phyloP scores from a whole-genome alignment of 2,888 invertebrate species.

The Athripsodes cinereus region DNA sequence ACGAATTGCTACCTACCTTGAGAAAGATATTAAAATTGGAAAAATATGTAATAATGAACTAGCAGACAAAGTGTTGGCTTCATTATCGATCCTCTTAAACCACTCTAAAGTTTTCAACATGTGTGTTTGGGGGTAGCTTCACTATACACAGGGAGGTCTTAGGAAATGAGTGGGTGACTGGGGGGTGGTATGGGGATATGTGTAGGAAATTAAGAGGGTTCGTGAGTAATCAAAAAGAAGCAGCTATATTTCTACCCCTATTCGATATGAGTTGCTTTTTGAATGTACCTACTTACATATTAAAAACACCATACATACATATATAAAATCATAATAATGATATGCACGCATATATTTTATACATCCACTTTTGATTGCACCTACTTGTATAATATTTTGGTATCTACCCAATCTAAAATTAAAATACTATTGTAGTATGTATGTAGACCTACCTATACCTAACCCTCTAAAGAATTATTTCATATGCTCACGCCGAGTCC shows the following conservation, averaged over 20 bases:
- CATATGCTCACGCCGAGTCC: no score
- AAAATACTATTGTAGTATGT: no score
- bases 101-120: constrained; percentile 27
- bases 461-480: no score
- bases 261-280: constrained; percentile 1
- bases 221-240: constrained; percentile 30
- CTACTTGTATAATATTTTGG: no score
- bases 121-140: constrained; percentile 20
- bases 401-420: no score
- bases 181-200: constrained; percentile 25
- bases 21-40: no score
- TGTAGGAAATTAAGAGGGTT: constrained; percentile 29
- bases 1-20: no score
- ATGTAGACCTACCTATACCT: no score
- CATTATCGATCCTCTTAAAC: constrained; percentile 26
- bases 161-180: constrained; percentile 17
- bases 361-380: no score
- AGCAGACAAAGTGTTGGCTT: constrained; percentile 13
- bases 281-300: constrained; percentile 1
- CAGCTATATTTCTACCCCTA: constrained; percentile 25
- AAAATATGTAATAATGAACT: not conserved
- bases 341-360: no score
- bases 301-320: no score
- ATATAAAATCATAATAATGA: no score
- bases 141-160: constrained; percentile 7